Conservation (phyloP, 2,113 vertebrate genomes). For the Lathamus discolor region DNA sequence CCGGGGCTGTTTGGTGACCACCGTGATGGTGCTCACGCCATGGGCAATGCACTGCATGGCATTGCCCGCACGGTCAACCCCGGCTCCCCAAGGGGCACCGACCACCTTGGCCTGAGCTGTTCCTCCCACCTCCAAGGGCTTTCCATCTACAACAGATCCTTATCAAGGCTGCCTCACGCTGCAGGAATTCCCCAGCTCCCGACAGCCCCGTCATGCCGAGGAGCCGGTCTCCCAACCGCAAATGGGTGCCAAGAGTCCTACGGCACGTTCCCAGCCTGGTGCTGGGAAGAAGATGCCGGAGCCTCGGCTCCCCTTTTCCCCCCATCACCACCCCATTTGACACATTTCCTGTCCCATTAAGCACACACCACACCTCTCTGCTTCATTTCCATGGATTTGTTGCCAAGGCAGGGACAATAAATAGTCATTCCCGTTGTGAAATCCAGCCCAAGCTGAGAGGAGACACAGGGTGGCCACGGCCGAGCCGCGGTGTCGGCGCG, state of each 20-base stretch:
- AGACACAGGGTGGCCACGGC: background rate
- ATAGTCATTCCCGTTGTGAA: conserved; percentile 36
- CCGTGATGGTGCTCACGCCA: background rate
- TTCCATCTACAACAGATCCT: background rate
- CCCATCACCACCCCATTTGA: background rate
- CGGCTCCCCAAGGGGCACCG: background rate
- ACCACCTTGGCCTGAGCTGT: rapidly evolving
- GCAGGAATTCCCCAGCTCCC: background rate
- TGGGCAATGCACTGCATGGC: rapidly evolving
- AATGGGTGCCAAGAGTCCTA: background rate
- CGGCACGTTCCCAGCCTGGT: background rate
- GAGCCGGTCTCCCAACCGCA: background rate
- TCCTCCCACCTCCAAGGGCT: background rate
- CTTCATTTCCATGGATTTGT: conserved; percentile 4
- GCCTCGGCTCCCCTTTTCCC: background rate
- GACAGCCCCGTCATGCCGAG: background rate
- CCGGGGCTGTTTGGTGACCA: background rate
- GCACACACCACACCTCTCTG: conserved; percentile 9
- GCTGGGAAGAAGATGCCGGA: background rate
- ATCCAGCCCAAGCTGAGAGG: background rate
- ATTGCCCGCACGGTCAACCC: rapidly evolving
- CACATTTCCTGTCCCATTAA: conserved; percentile 55
- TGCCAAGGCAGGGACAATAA: conserved; percentile 27
- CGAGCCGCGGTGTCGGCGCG: background rate
- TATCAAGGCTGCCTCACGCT: background rate